Conservation (phyloP, 2,888 invertebrate genomes). For the Agonopterix arenella region DNA sequence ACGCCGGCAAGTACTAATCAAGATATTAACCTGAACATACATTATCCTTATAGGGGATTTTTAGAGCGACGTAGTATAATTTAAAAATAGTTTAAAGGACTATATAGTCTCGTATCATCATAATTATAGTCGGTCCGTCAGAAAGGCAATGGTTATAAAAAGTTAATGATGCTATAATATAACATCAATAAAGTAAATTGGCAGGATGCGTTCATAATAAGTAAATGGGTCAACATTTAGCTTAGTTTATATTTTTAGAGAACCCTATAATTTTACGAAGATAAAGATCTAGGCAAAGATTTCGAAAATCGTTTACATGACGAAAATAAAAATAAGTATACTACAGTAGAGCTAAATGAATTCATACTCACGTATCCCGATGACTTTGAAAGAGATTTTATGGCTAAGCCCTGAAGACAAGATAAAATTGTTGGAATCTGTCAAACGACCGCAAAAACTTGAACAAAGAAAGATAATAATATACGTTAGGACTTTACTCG, state of each 20-base stretch:
- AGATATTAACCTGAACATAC: slow-evolving; percentile 31
- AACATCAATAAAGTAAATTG: slow-evolving; percentile 72
- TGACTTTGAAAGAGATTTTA: slow-evolving; percentile 39
- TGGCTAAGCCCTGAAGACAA: slow-evolving; percentile 38
- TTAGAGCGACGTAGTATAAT: slow-evolving; percentile 41
- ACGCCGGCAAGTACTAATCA: slow-evolving; percentile 42
- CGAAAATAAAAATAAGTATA: no score
- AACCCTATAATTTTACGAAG: slow-evolving; percentile 5
- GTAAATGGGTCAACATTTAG: slow-evolving; percentile 57
- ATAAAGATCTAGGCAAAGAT: no score
- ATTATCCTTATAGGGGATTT: slow-evolving; percentile 54
- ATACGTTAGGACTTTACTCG: slow-evolving; percentile 26
- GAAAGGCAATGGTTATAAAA: slow-evolving; percentile 60
- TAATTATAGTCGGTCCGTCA: slow-evolving; percentile 63
- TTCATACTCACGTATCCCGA: slow-evolving; percentile 38
- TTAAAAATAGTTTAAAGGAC: slow-evolving; percentile 66
- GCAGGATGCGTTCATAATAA: slow-evolving; percentile 62
- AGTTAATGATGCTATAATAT: slow-evolving; percentile 66
- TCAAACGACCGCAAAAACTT: slow-evolving; percentile 44
- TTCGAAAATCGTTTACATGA: no score
- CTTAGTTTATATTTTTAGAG: slow-evolving; percentile 22
- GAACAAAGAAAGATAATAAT: slow-evolving; percentile 46
- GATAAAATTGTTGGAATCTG: slow-evolving; percentile 47
- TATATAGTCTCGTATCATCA: slow-evolving; percentile 49
- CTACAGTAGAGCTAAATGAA: slow-evolving; percentile 3